phyloP scores from a whole-genome alignment of 2,888 invertebrate genomes.

The Parasteatoda lunata region DNA sequence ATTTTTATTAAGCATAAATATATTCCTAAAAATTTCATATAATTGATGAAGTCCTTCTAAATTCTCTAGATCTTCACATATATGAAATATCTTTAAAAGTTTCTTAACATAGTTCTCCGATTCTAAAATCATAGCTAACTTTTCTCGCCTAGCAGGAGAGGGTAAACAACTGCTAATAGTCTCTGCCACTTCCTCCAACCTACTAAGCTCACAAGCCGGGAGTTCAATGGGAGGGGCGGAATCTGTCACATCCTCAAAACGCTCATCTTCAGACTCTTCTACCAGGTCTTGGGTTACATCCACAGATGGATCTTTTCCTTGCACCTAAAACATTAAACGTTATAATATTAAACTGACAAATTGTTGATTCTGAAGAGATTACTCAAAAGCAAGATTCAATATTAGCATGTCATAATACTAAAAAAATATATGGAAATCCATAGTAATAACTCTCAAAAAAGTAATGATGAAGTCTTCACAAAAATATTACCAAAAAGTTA shows the following conservation, averaged over 20 bases:
- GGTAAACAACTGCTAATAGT: slow-evolving; percentile 88
- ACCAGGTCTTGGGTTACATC: slow-evolving; percentile 98
- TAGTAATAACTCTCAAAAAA: too few species aligned
- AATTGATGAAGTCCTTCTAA: slow-evolving; percentile 93
- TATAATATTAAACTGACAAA: too few species aligned
- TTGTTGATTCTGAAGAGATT: too few species aligned
- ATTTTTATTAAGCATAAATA: slow-evolving; percentile 98
- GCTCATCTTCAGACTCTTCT: slow-evolving; percentile 96
- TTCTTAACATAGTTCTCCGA: slow-evolving; percentile 96
- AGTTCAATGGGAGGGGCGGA: slow-evolving; percentile 92
- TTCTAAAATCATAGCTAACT: slow-evolving; percentile 93
- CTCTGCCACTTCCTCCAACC: slow-evolving; percentile 95
- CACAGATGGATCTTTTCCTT: slow-evolving; percentile 98
- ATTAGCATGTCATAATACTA: too few species aligned
- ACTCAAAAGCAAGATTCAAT: too few species aligned
- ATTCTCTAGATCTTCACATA: slow-evolving; percentile 97
- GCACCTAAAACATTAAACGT: slow-evolving; percentile 80
- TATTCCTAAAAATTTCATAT: slow-evolving; percentile 98
- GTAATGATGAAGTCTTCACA: too few species aligned
- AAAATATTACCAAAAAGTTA: too few species aligned
- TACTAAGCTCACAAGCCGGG: slow-evolving; percentile 94
- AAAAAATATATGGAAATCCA: too few species aligned
- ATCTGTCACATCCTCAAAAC: slow-evolving; percentile 97
- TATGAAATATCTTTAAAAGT: slow-evolving; percentile 93
- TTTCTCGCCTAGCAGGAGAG: slow-evolving; percentile 93